Evolutionary conservation across 2,113 vertebrate genomes (phyloP).

Genomic region (Arothron firmamentum): DNA sequence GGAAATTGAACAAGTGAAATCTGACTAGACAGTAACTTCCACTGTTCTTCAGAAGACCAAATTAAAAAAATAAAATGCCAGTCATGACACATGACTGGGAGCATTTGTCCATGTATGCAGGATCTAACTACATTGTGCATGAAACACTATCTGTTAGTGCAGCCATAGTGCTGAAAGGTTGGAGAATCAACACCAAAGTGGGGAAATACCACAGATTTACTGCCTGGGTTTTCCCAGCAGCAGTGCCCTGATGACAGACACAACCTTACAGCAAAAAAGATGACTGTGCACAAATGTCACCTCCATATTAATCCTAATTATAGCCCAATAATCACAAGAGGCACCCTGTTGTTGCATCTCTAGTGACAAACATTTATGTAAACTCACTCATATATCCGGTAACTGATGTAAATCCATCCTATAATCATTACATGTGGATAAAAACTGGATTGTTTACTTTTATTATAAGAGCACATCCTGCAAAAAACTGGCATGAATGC

Average conservation of each 20-base stretch:
- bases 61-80: constrained; percentile 30
- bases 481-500: constrained; percentile 1
- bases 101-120: constrained; percentile 41
- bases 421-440: too few relatives aligned
- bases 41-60: constrained; percentile 36
- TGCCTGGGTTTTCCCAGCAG: background rate
- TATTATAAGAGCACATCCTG: constrained; percentile 6
- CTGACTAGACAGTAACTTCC: constrained; percentile 45
- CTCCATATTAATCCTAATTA: constrained; percentile 52
- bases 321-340: constrained; percentile 40
- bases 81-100: constrained; percentile 35
- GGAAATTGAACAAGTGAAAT: constrained; percentile 17
- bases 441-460: too few relatives aligned
- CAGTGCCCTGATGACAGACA: constrained; percentile 12
- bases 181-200: constrained; percentile 16
- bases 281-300: constrained; percentile 49
- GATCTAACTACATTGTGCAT: constrained; percentile 40
- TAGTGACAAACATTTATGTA: too few relatives aligned
- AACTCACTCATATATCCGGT: too few relatives aligned
- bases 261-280: constrained; percentile 31
- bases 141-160: constrained; percentile 2
- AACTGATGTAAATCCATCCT: too few relatives aligned
- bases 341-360: too few relatives aligned
- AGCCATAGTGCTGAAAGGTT: constrained; percentile 2
- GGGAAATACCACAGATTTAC: constrained; percentile 20